A percentile compares a stretch with the other conserved stretches of the same genome.
Conservation (phyloP, 2,888 invertebrate species). For the Drosophila borborema region DNA sequence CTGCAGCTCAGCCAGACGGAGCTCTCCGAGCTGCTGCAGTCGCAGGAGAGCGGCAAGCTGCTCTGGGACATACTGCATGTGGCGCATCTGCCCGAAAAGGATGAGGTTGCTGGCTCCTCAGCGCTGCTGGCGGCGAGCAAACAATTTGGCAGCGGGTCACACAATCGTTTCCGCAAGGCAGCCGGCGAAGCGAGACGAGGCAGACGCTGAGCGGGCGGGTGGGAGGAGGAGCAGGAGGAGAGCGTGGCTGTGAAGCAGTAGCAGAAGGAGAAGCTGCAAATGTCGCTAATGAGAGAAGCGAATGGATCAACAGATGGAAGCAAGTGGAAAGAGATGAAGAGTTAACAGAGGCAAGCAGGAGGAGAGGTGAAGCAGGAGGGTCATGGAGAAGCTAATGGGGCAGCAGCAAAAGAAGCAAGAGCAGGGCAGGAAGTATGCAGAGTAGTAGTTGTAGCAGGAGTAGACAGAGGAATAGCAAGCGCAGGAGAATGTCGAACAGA, state of each 20-base stretch:
- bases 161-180: slow-evolving; percentile 81
- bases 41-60: slow-evolving; percentile 89
- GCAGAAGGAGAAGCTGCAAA: background rate
- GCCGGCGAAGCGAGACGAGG: slow-evolving; percentile 65
- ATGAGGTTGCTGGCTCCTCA: slow-evolving; percentile 76
- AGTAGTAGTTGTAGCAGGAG: background rate
- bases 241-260: too few species aligned
- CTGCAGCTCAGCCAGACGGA: slow-evolving; percentile 88
- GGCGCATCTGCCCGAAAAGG: slow-evolving; percentile 87
- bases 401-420: background rate
- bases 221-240: background rate
- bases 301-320: background rate
- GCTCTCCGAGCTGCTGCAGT: slow-evolving; percentile 90
- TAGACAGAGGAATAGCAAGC: background rate
- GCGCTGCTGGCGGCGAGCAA: slow-evolving; percentile 77
- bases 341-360: background rate
- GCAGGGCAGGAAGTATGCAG: background rate
- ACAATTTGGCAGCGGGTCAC: slow-evolving; percentile 62
- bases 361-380: background rate
- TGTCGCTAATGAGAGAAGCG: background rate
- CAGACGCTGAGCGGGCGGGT: slow-evolving; percentile 27
- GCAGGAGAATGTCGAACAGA: background rate
- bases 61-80: slow-evolving; percentile 90
- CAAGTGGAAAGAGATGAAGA: background rate
- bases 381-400: background rate